phyloP scores from a whole-genome alignment of 1,140 invertebrate genomes.

The Scaptodrosophila lebanonensis region DNA sequence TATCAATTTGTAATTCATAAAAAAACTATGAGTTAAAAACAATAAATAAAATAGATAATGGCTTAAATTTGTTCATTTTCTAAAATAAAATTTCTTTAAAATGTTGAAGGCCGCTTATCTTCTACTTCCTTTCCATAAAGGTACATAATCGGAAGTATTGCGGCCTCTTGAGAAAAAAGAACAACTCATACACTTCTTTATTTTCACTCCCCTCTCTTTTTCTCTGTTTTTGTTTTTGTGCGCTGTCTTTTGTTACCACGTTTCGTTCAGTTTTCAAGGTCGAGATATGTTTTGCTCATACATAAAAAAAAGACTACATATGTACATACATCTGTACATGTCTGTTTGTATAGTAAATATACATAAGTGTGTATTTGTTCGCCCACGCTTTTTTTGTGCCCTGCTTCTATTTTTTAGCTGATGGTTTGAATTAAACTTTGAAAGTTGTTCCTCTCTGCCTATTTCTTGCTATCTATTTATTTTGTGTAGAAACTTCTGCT shows the following conservation, averaged over 20 bases:
- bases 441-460: slow-evolving; percentile 1
- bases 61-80: too few species aligned
- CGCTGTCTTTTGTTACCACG: slow-evolving; percentile 9
- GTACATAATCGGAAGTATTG: slow-evolving; percentile 36
- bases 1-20: too few species aligned
- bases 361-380: too few species aligned
- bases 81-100: too few species aligned
- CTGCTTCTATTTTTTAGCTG: slow-evolving; percentile 9
- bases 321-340: too few species aligned
- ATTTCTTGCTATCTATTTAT: slow-evolving; percentile 1
- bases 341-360: too few species aligned
- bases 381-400: background rate
- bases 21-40: too few species aligned
- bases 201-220: slow-evolving; percentile 20
- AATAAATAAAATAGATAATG: too few species aligned
- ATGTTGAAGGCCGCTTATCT: too few species aligned
- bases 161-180: too few species aligned
- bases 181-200: slow-evolving; percentile 27
- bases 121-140: slow-evolving; percentile 47
- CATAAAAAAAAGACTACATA: too few species aligned
- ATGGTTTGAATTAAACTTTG: too few species aligned
- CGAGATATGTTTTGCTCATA: slow-evolving; percentile 23
- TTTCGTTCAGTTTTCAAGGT: slow-evolving; percentile 52
- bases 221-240: slow-evolving; percentile 13
- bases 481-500: slow-evolving; percentile 16